Base-by-base conservation (phyloP, 2,797 vertebrate species). In the Tachyglossus aculeatus region DNA sequence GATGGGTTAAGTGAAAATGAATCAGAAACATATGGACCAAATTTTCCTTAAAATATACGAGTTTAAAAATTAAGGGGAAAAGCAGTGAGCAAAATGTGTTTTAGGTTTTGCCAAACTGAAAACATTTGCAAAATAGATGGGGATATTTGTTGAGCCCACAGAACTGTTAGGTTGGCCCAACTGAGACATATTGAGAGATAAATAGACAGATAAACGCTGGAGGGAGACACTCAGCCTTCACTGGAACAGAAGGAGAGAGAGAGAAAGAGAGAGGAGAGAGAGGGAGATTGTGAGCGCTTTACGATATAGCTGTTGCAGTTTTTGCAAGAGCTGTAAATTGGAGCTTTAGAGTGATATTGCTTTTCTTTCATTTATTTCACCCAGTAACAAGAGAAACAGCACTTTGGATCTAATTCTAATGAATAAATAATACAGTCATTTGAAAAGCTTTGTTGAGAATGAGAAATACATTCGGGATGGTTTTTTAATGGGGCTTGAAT, bases 1-100 rank as follows among this genome's bases (percentile, higher is more conserved):
- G 82, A 81, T 87, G 85, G 81, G 80, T 80, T 83, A 80, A 85
- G 82, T 83, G 76, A 80, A 85, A 83, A 85, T 76, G 76, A 85
- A 71, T 85, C 76, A 64, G 71, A 81, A 87, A 75, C 82, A 85
- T 66, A 83, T 83, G 85, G 74, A 45, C 80, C 85, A 83, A 85
- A 87, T 85, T 85, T 85, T 79, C 82, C 85, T 79, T 78, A 85
- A 85, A 87, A 87, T 83, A 80, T 67, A 80, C 4, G 73, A 80
- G 85, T 87, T 85, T 85, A 81, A 80, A 87, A 87, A 87, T 81
- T 85, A 87, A 83, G 65, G 80, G 66, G 78, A 74, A 84, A 78
- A 85, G 73, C 71, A 70, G 66, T 76, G 66, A 53, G 78, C 76
- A 78, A 86, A 85, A 85, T 81, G 80, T 83, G 85, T 81, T 87